These are phyloP conservation scores for Limanda limanda DNA, from an alignment of 2,113 vertebrate genomes.

Conservation along the genomic window DNA sequence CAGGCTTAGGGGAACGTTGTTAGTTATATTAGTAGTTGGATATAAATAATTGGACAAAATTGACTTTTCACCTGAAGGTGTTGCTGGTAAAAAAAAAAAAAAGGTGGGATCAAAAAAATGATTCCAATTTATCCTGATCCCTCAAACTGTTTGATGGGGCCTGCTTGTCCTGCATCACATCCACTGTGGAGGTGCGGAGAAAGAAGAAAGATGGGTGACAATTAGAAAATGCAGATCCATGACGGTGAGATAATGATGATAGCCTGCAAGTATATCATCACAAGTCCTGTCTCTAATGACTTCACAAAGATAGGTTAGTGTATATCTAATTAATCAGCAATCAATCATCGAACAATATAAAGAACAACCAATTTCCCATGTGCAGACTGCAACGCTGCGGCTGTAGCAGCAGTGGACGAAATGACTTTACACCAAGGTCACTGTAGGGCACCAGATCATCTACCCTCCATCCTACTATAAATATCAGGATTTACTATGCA, in stretches of 20 bases:
- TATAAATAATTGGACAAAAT: too few species aligned
- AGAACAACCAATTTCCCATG: not conserved
- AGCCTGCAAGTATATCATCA: conserved; percentile 22
- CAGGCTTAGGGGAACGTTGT: too few species aligned
- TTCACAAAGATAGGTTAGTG: conserved; percentile 18
- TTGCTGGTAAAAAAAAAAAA: too few species aligned
- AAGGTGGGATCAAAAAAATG: too few species aligned
- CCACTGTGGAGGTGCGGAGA: not conserved
- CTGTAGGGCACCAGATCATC: not conserved
- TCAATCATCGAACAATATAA: conserved; percentile 21
- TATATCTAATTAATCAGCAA: conserved; percentile 25
- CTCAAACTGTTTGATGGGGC: not conserved
- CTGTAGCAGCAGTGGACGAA: not conserved
- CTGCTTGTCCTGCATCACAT: not conserved
- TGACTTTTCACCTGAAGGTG: too few species aligned
- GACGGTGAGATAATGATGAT: conserved; percentile 34
- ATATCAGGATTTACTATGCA: not conserved
- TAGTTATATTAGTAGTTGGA: too few species aligned
- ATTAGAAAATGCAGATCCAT: not conserved
- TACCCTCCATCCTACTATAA: not conserved
- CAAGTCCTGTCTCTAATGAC: conserved; percentile 3
- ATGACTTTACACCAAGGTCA: not conserved
- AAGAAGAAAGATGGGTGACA: not conserved
- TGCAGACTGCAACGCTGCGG: not conserved
- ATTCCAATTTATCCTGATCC: not conserved